Evolutionary conservation across 2,888 invertebrate genomes (phyloP), one percentile per base, ranked within the genome.

Genomic region (Pammene aurita): DNA sequence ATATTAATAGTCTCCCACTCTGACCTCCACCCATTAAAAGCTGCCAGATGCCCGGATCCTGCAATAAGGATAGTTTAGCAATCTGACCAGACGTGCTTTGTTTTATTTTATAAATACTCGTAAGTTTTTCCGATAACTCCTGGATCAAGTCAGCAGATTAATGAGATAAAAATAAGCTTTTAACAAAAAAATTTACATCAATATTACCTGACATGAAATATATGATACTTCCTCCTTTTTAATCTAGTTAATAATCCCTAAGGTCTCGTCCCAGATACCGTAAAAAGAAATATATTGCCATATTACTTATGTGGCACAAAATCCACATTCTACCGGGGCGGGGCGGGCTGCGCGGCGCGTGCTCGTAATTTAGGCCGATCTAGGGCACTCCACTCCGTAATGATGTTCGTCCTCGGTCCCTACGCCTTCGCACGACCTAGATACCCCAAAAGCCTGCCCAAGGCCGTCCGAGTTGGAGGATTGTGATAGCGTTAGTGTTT

Each of bases 401-500:
- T 72, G 72, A 72, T 66, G 72, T 72, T 72, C 71, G 79, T 78
- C 80, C 81, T 78, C 77, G 75, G 79, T 81, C 82, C 81, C 80
- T 81, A 80, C 79, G 80, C 79, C 79, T 78, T 74, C 76, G 74
- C 72, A 75, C 72, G 71, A 69, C 71, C 71, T 71, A 71, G 71
- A 71, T 69, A 60, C 54, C 54, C 63, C 46, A 65, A 67, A 69
- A 65, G 65, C 69, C 65, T 69, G 48, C 65, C 44, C 69, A 69
- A 69, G 69, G 69, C 69, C 69, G 26, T 18, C 61, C 11, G 5
- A 50, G 35, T 58, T 26, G 9, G 58, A 57, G 57, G 58, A 44
- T n/a, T 42, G 48, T 41, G 50, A 58, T 58, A 66, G 26, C 63
- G 18, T 9, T 44, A 57, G 41, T 50, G 10, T 55, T 63, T 35